Evolutionary conservation across 2,113 vertebrate genomes (phyloP), one percentile per base, ranked within the genome.

Genomic region (Murina feae): DNA sequence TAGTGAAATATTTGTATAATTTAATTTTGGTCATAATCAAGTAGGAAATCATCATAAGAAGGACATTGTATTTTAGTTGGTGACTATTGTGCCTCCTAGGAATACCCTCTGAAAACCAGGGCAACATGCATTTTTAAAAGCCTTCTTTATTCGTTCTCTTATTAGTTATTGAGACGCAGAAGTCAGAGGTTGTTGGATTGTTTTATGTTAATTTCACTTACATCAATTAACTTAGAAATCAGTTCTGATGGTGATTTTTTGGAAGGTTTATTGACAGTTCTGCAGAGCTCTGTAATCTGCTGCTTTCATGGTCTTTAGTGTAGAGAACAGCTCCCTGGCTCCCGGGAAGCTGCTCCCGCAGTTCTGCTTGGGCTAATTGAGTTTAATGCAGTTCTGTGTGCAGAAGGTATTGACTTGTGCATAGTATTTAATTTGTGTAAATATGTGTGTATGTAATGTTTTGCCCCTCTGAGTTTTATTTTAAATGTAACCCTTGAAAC

Each of bases 1-100:
- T 98, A 98, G 98, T 94, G 98, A 98, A 98, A 98, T 98, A 98
- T 97, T 98, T 98, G 97, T 98, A 53, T 98, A 98, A 98, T 98
- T 98, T 97, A 97, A 98, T 98, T 98, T 97, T 96, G 97, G 95
- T 97, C 96, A 4, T 97, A 97, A 98, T 97, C 96, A 92, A 96
- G 97, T 80, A 90, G 30, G 90, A 78, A 96, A 58, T 89, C 85
- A 14, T n/a, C 69, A 47, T 65, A 87, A 92, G n/a, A 55, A 76
- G 90, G 97, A 96, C 95, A 89, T 1, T 30, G 21, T 95, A 78
- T 71, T 51, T 95, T 0, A 69, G 72, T 74, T 0, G 5, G 2
- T 1, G 20, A 9, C 44, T 83, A 9, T 93, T 55, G 32, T 94
- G 47, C n/a, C 53, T 92, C 32, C 4, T 5, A 65, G 89, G 47